A percentile compares a stretch with the other conserved stretches of the same genome.
These are phyloP conservation scores for Phodopus roborovskii DNA, from an alignment of 2,113 vertebrate species.

Conservation along the genomic window DNA sequence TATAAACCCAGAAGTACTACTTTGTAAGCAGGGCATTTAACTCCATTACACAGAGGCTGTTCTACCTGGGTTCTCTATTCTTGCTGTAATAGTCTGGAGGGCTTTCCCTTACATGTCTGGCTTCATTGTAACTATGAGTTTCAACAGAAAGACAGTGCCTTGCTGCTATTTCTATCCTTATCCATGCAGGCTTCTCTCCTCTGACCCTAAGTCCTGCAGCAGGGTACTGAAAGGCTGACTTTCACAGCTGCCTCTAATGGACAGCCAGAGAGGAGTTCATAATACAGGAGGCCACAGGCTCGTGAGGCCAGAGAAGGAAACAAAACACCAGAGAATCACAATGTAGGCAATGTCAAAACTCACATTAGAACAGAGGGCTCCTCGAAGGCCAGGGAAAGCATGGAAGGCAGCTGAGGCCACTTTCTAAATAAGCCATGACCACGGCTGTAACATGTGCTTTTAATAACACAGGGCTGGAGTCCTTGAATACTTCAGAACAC, in stretches of 20 bases:
- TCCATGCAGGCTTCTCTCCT: neutral
- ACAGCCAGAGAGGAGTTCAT: neutral
- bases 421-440: neutral
- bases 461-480: neutral
- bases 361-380: neutral
- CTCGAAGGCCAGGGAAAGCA: constrained; percentile 25
- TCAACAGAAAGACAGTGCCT: neutral
- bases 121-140: constrained; percentile 33
- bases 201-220: neutral
- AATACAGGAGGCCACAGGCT: neutral
- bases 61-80: neutral
- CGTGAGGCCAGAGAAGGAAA: constrained; percentile 35
- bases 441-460: neutral
- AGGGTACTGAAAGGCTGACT: neutral
- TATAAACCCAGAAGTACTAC: neutral
- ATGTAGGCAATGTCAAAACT: constrained; percentile 23
- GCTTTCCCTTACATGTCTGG: neutral
- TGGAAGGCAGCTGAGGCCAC: neutral
- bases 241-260: neutral
- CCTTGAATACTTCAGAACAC: neutral
- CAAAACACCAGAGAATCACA: neutral
- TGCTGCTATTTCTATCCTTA: neutral
- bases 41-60: neutral
- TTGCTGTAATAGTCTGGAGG: neutral
- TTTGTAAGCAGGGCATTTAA: constrained; percentile 27